These are phyloP conservation scores for Rhinoptilus africanus DNA, from an alignment of 2,113 vertebrate genomes.

Conservation along the genomic window DNA sequence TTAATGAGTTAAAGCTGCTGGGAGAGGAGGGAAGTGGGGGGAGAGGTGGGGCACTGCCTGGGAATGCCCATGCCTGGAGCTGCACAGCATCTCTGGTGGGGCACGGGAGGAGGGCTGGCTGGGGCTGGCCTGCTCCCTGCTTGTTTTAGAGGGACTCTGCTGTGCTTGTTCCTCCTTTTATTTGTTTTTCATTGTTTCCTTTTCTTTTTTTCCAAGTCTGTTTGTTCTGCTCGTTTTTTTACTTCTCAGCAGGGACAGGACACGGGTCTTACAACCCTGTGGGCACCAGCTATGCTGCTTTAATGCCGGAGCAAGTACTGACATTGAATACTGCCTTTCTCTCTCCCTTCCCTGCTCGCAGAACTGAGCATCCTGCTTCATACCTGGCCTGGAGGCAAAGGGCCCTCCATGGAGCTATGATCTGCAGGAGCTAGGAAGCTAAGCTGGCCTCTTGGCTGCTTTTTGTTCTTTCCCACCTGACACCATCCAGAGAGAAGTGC, in stretches of 20 bases:
- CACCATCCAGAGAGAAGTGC: background rate
- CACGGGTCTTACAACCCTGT: background rate
- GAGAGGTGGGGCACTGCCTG: background rate
- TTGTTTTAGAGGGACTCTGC: background rate
- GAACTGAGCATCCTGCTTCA: background rate
- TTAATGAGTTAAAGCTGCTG: slow-evolving; percentile 7
- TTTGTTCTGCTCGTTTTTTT: background rate
- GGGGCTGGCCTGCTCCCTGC: background rate
- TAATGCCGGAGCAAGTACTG: background rate
- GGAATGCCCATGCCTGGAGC: background rate
- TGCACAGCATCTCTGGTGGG: background rate
- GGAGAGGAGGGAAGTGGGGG: background rate
- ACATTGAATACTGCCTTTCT: background rate
- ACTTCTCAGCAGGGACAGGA: background rate
- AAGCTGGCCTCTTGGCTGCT: background rate
- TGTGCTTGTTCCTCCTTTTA: background rate
- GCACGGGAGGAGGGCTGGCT: background rate
- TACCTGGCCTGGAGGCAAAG: background rate
- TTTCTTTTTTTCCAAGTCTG: background rate
- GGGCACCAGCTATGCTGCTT: background rate
- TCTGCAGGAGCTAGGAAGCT: background rate
- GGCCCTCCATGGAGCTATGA: background rate
- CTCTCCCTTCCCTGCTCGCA: background rate
- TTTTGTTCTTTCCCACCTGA: background rate
- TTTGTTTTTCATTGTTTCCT: background rate